Evolutionary conservation across 2,888 invertebrate species (phyloP).

Genomic region (Hydroisotoma schaefferi): DNA sequence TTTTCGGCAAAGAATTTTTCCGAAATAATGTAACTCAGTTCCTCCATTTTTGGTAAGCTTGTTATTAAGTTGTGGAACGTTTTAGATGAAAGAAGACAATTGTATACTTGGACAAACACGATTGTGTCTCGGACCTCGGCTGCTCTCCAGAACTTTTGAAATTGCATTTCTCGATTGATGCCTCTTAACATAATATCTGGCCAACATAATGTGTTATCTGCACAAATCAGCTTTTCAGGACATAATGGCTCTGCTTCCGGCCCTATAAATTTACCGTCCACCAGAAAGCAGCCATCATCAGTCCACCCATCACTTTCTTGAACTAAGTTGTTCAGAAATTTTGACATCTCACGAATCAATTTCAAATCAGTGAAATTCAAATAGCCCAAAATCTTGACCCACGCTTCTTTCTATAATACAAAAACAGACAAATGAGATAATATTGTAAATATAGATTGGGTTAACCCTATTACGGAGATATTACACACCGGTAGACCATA

Average conservation of each 20-base stretch:
- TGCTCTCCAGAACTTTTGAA: not conserved
- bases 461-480: too few species aligned
- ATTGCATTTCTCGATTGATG: not conserved
- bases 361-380: conserved; percentile 3
- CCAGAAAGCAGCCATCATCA: not conserved
- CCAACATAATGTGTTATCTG: conserved; percentile 1
- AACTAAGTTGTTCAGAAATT: not conserved
- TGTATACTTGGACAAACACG: not conserved
- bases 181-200: not conserved
- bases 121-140: not conserved
- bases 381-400: not conserved
- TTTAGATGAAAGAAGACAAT: not conserved
- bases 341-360: not conserved
- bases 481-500: too few species aligned
- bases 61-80: not conserved
- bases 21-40: not conserved
- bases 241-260: not conserved
- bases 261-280: not conserved
- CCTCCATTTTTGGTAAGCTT: not conserved
- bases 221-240: conserved; percentile 4
- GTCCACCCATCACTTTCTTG: not conserved
- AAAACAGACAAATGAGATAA: not conserved
- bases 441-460: too few species aligned
- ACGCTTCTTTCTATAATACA: not conserved
- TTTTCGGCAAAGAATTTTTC: not conserved